Evolutionary conservation across 2,113 vertebrate species (phyloP).

Genomic region (Ancistrus triradiatus): DNA sequence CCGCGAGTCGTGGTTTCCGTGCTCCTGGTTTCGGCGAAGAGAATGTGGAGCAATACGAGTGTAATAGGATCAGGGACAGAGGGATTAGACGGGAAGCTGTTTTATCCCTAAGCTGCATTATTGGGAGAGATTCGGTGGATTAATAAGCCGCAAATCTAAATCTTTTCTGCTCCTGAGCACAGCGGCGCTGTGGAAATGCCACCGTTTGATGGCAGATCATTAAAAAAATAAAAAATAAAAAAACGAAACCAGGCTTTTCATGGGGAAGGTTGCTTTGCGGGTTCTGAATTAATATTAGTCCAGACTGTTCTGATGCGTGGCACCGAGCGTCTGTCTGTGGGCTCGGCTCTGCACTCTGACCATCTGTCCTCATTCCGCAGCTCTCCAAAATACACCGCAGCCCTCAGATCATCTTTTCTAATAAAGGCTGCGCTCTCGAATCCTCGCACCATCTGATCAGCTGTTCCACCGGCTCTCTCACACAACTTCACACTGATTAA

Average conservation of each 20-base stretch:
- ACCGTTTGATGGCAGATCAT: conserved; percentile 1
- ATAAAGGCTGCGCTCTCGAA: background rate
- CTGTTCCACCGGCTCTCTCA: background rate
- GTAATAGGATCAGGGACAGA: conserved; percentile 2
- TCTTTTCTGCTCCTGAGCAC: background rate
- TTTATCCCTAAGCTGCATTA: conserved; percentile 31
- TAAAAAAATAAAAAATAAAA: background rate
- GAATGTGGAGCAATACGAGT: conserved; percentile 18
- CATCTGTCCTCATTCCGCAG: conserved; percentile 31
- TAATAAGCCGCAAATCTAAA: conserved; percentile 31
- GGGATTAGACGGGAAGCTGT: conserved; percentile 23
- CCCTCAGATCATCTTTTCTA: background rate
- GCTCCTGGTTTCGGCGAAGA: background rate
- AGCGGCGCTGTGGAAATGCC: conserved; percentile 10
- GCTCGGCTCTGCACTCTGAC: conserved; percentile 12
- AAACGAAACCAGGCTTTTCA: background rate
- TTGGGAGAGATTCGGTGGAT: conserved; percentile 22
- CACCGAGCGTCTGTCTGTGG: conserved; percentile 16
- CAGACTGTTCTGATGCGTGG: conserved; percentile 8
- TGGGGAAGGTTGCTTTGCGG: background rate
- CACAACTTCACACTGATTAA: no score
- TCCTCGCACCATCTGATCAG: background rate
- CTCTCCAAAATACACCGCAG: conserved; percentile 1
- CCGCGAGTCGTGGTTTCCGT: conserved; percentile 40
- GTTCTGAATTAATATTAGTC: conserved; percentile 17